phyloP scores from a whole-genome alignment of 2,797 vertebrate genomes.

The Atherinosoma microstoma region DNA sequence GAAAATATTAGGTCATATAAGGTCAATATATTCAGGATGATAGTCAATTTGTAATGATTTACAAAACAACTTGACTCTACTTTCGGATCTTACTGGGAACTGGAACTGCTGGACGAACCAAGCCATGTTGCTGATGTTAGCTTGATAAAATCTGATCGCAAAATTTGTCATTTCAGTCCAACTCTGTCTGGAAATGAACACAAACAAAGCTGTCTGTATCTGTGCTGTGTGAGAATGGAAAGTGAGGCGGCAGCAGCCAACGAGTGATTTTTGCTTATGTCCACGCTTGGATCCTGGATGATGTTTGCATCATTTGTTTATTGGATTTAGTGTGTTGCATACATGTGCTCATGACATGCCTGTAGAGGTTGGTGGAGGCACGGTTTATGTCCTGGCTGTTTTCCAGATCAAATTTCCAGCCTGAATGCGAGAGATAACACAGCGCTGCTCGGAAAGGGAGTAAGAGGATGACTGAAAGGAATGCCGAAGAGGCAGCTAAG shows the following conservation, averaged over 20 bases:
- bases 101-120: background rate
- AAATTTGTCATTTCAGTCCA: background rate
- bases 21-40: background rate
- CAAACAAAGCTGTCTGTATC: background rate
- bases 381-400: constrained; percentile 31
- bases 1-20: background rate
- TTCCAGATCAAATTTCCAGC: constrained; percentile 54
- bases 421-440: constrained; percentile 69
- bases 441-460: constrained; percentile 39
- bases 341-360: background rate
- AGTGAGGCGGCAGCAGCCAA: background rate
- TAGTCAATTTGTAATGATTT: background rate
- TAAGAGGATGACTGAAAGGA: constrained; percentile 45
- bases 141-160: background rate
- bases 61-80: background rate
- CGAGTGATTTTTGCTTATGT: background rate
- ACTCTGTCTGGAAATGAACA: background rate
- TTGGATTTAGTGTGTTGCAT: constrained; percentile 24
- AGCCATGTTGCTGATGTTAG: background rate
- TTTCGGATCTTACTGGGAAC: background rate
- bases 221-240: too few species aligned
- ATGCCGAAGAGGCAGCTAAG: constrained; percentile 6
- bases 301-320: constrained; percentile 25
- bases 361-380: background rate
- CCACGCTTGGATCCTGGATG: background rate